Conservation (phyloP, 2,888 invertebrate genomes). For the Parasteatoda lunata region DNA sequence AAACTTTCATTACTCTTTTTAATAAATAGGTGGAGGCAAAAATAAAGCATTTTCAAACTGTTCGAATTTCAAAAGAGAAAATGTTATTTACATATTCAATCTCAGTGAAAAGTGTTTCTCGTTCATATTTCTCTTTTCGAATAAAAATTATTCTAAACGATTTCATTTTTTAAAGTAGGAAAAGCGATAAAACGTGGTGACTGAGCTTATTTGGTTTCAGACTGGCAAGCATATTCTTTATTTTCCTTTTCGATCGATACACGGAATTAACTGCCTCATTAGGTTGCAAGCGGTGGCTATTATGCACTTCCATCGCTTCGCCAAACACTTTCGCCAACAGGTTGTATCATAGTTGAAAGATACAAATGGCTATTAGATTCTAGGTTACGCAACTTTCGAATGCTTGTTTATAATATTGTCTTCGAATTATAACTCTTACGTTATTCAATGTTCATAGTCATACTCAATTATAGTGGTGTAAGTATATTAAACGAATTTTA, state of each 20-base stretch:
- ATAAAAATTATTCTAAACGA: slow-evolving; percentile 20
- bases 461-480: too few species aligned
- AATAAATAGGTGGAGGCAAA: too few species aligned
- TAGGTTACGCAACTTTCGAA: too few species aligned
- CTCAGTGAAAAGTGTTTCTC: neutral
- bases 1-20: too few species aligned
- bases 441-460: too few species aligned
- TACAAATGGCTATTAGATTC: too few species aligned
- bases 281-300: slow-evolving; percentile 47
- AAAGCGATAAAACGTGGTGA: slow-evolving; percentile 28
- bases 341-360: slow-evolving; percentile 10
- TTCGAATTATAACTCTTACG: too few species aligned
- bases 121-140: slow-evolving; percentile 6
- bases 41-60: too few species aligned
- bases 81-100: too few species aligned
- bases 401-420: too few species aligned
- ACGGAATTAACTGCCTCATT: slow-evolving; percentile 52
- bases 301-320: slow-evolving; percentile 22
- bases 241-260: slow-evolving; percentile 51
- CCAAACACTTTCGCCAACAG: slow-evolving; percentile 55
- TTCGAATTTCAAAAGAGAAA: too few species aligned
- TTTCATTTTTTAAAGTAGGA: slow-evolving; percentile 2
- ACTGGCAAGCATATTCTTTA: slow-evolving; percentile 11
- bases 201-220: slow-evolving; percentile 40
- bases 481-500: too few species aligned